Base-by-base conservation (phyloP, 2,797 vertebrate genomes). In the Lacerta agilis region DNA sequence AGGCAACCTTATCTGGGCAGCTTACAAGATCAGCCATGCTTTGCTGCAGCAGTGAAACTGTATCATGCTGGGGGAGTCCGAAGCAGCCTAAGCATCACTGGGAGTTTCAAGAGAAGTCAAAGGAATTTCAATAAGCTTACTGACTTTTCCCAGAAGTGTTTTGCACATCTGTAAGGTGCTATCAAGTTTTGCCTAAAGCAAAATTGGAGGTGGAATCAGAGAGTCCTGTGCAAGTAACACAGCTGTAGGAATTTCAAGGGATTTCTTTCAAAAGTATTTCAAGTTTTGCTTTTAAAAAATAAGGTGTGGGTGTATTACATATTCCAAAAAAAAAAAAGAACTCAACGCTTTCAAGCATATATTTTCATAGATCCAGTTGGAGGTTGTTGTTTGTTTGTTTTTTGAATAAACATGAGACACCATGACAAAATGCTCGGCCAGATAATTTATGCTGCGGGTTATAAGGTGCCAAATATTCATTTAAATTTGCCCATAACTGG, bases 401-500 rank as follows among this genome's bases (percentile, higher is more conserved):
- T 38, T 36, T 91, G 86, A 90, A 91, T 79, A 89, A 92, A 93
- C 89, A 90, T 82, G 94, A 91, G 79, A 88, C 58, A 58, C 75
- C 69, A 93, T 83, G 85, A 88, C 88, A 94, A 95, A 92, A 86
- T 93, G 87, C 81, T 93, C 89, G 85, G 58, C 72, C 29, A 84
- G 67, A 85, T 94, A 94, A 93, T 95, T 95, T 93, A 92, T 84
- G 86, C 78, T 83, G 88, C 84, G 76, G 86, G 93, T 94, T 92
- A 93, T 92, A 94, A 94, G 90, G 4, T 81, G 36, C 58, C 88
- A 83, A 69, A 41, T 0, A n/a, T 61, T 58, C 25, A 29, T 64
- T 81, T 29, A 64, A 85, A 92, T 91, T 95, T 93, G 41, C 38
- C n/a, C 73, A 90, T 94, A 91, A 89, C 55, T 85, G 15, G 75